Conservation (phyloP, 2,888 invertebrate genomes). For the Megastigmus dorsalis region DNA sequence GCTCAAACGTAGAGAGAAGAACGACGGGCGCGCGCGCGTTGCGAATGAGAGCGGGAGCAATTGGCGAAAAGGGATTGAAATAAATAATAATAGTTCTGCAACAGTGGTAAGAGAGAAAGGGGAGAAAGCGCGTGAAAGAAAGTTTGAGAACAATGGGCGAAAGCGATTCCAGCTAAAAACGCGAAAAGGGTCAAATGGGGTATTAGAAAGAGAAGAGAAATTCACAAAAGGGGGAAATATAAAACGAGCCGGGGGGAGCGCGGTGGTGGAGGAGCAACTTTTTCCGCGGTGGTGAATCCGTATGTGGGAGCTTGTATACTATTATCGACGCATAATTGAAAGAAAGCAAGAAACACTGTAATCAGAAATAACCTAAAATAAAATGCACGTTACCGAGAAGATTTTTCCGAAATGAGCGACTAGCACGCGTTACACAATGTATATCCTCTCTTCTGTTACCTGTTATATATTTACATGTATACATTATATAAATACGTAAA, state of each 20-base stretch:
- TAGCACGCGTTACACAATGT: slow-evolving; percentile 28
- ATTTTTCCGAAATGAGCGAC: slow-evolving; percentile 21
- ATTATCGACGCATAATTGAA: slow-evolving; percentile 19
- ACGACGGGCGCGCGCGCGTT: slow-evolving; percentile 14
- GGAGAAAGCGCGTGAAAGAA: neutral
- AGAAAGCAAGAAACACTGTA: neutral
- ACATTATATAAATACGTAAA: slow-evolving; percentile 14
- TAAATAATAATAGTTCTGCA: neutral
- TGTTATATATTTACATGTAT: slow-evolving; percentile 9
- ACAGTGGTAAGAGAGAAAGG: neutral
- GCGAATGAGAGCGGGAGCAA: slow-evolving; percentile 6
- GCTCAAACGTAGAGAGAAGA: no score
- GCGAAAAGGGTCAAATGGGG: slow-evolving; percentile 43
- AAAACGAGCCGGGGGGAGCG: slow-evolving; percentile 60
- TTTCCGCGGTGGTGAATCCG: slow-evolving; percentile 41
- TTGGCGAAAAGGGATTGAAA: neutral
- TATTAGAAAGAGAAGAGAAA: slow-evolving; percentile 54
- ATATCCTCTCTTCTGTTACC: slow-evolving; percentile 32
- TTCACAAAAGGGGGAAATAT: slow-evolving; percentile 34
- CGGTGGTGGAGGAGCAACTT: slow-evolving; percentile 59
- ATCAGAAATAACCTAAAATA: slow-evolving; percentile 10
- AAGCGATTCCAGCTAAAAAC: slow-evolving; percentile 20
- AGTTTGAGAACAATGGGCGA: neutral
- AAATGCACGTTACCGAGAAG: slow-evolving; percentile 17
- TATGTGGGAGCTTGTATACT: slow-evolving; percentile 25